These are phyloP conservation scores for Baccha elongata DNA, from an alignment of 2,888 invertebrate genomes.

Conservation along the genomic window DNA sequence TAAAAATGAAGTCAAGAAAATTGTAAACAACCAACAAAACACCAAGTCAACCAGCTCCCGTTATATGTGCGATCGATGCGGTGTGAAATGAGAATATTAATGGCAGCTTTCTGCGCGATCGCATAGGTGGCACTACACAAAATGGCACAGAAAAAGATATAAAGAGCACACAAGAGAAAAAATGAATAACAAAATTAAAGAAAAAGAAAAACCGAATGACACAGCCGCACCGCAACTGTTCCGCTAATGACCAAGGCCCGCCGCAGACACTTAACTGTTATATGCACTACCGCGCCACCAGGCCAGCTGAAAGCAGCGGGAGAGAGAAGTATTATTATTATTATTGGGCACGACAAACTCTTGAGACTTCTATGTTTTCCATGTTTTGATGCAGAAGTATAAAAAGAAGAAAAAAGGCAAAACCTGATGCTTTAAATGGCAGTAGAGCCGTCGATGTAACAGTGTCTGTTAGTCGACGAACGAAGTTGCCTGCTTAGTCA, in stretches of 20 bases:
- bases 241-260: constrained; percentile 66
- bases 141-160: constrained; percentile 53
- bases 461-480: constrained; percentile 5
- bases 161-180: constrained; percentile 20
- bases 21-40: constrained; percentile 47
- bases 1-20: constrained; percentile 55
- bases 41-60: constrained; percentile 56
- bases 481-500: neutral
- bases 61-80: constrained; percentile 62
- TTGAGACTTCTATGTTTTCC: constrained; percentile 59
- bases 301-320: constrained; percentile 21
- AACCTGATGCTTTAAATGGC: constrained; percentile 69
- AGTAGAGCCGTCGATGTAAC: constrained; percentile 27
- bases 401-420: neutral
- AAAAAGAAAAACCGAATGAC: constrained; percentile 55
- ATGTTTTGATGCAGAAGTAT: constrained; percentile 20
- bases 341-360: constrained; percentile 64
- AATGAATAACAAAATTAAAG: constrained; percentile 6
- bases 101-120: constrained; percentile 63
- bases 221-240: constrained; percentile 53
- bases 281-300: constrained; percentile 29
- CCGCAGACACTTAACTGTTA: constrained; percentile 37
- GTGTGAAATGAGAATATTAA: constrained; percentile 71
- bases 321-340: constrained; percentile 31
- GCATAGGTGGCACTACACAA: constrained; percentile 45